phyloP scores from a whole-genome alignment of 2,888 invertebrate genomes.

The Euproctis similis region DNA sequence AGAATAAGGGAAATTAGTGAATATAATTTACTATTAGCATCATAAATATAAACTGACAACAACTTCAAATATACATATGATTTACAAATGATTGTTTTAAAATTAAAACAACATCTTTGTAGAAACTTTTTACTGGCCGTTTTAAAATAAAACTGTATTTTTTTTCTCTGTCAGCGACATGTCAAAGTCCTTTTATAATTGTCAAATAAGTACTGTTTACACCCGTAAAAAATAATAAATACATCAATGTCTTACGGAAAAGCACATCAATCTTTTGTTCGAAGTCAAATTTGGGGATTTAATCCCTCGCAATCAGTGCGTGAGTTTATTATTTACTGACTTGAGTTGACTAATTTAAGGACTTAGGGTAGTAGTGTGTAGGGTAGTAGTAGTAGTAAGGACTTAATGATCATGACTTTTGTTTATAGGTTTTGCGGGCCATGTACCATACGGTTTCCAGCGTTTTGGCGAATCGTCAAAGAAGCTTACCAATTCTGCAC shows the following conservation, averaged over 20 bases:
- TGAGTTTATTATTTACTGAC: slow-evolving; percentile 31
- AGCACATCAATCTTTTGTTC: slow-evolving; percentile 57
- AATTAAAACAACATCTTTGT: too few species aligned
- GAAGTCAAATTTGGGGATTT: slow-evolving; percentile 65
- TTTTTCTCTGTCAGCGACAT: too few species aligned
- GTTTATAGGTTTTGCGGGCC: slow-evolving; percentile 77
- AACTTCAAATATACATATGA: too few species aligned
- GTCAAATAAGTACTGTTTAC: too few species aligned
- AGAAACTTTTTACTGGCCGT: too few species aligned
- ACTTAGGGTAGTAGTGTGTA: neutral
- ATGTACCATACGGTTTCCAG: slow-evolving; percentile 79
- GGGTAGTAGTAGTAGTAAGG: neutral
- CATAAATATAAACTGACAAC: too few species aligned
- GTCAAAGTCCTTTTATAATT: too few species aligned
- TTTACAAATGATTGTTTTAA: too few species aligned
- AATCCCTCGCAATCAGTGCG: slow-evolving; percentile 58
- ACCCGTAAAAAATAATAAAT: too few species aligned
- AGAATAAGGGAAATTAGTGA: neutral
- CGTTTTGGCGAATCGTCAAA: slow-evolving; percentile 79
- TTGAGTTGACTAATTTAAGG: neutral
- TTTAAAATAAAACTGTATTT: too few species aligned
- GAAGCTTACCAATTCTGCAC: slow-evolving; percentile 80
- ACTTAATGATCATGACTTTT: slow-evolving; percentile 3
- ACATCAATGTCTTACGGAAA: slow-evolving; percentile 54
- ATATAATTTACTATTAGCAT: too few species aligned